These are phyloP conservation scores for Apotomis capreana DNA, from an alignment of 2,888 invertebrate genomes.

Conservation along the genomic window DNA sequence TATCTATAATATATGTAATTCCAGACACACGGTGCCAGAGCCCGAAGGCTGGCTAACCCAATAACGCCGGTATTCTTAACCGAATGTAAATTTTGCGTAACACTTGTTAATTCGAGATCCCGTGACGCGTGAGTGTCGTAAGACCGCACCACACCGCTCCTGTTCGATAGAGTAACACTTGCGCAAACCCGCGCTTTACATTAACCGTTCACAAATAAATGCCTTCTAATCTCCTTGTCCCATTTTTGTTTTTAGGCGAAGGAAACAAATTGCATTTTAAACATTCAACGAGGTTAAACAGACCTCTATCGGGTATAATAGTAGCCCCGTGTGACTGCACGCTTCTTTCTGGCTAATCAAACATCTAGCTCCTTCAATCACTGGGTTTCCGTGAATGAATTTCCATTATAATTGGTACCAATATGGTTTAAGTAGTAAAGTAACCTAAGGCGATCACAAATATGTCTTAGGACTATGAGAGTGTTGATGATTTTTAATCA, in stretches of 20 bases:
- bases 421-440: no score
- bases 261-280: background rate
- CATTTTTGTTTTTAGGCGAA: conserved; percentile 9
- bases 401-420: no score
- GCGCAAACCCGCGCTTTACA: conserved; percentile 59
- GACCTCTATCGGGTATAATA: background rate
- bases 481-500: no score
- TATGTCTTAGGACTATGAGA: no score
- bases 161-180: conserved; percentile 64
- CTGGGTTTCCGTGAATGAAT: no score
- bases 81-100: conserved; percentile 62
- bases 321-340: background rate
- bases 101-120: conserved; percentile 60
- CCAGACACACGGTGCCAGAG: conserved; percentile 47
- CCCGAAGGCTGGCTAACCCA: conserved; percentile 55
- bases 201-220: conserved; percentile 13
- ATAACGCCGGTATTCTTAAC: conserved; percentile 56
- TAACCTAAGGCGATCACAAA: no score
- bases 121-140: conserved; percentile 62
- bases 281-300: conserved; percentile 9
- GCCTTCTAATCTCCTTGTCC: conserved; percentile 17
- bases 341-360: background rate
- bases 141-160: conserved; percentile 60
- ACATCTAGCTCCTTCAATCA: background rate
- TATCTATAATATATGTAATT: conserved; percentile 14